A percentile compares a stretch with the other conserved stretches of the same genome.
Evolutionary conservation across 2,888 invertebrate species (phyloP).

Genomic region (Sipha maydis): DNA sequence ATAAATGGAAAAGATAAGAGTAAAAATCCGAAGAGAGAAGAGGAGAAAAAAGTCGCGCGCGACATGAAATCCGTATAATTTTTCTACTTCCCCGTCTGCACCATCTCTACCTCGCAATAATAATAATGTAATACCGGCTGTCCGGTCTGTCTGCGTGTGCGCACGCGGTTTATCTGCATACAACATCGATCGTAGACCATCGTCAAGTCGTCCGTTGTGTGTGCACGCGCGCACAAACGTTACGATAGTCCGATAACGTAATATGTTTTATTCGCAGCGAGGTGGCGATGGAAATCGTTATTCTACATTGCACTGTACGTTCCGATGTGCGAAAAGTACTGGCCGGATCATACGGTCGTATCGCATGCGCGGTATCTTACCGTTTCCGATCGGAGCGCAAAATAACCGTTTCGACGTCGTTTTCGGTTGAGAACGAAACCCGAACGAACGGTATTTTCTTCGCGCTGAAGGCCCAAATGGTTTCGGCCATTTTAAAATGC

Average conservation of each 20-base stretch:
- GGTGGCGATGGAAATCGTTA: neutral
- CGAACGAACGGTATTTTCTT: too few relatives aligned
- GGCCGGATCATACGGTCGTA: too few relatives aligned
- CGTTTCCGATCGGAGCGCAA: too few relatives aligned
- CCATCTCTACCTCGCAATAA: neutral
- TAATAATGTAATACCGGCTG: neutral
- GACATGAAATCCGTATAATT: neutral
- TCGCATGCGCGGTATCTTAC: too few relatives aligned
- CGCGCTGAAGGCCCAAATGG: too few relatives aligned
- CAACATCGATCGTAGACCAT: neutral
- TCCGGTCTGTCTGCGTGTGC: neutral
- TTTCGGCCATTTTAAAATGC: too few relatives aligned
- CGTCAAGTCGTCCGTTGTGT: neutral
- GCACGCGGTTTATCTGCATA: neutral
- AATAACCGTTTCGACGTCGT: too few relatives aligned
- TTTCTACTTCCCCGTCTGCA: constrained; percentile 1
- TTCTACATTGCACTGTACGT: neutral
- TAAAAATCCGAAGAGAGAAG: neutral
- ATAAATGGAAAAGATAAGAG: neutral
- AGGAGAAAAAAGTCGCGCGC: neutral
- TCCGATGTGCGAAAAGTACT: too few relatives aligned
- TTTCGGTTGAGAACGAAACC: too few relatives aligned
- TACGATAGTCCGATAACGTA: neutral
- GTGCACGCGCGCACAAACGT: neutral
- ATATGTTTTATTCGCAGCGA: neutral